These are phyloP conservation scores for Heliconius eleuchia DNA, from an alignment of 1,140 invertebrate genomes.

Conservation along the genomic window DNA sequence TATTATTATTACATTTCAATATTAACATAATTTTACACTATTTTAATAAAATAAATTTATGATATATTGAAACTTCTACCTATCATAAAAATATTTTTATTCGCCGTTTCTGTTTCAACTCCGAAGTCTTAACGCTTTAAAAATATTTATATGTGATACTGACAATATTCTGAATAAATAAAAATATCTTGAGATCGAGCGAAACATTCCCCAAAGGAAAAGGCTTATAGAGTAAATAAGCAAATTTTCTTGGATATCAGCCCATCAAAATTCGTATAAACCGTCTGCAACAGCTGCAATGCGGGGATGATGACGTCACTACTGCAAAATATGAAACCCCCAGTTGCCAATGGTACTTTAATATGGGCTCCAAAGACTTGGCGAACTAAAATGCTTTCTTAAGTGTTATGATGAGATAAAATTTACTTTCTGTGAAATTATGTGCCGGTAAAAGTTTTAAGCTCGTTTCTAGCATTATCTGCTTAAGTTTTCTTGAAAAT, in stretches of 20 bases:
- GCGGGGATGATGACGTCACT: slow-evolving; percentile 44
- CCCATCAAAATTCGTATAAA: slow-evolving; percentile 50
- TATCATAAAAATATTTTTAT: neutral
- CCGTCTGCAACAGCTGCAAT: slow-evolving; percentile 50
- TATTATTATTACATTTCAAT: neutral
- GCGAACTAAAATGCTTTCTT: slow-evolving; percentile 32
- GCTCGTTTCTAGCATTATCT: neutral
- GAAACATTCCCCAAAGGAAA: slow-evolving; percentile 42
- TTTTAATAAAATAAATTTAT: neutral
- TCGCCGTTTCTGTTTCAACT: neutral
- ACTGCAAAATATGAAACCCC: slow-evolving; percentile 45
- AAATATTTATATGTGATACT: neutral
- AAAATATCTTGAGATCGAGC: slow-evolving; percentile 32
- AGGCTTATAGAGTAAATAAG: slow-evolving; percentile 44
- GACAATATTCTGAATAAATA: slow-evolving; percentile 13
- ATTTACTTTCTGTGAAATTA: slow-evolving; percentile 30
- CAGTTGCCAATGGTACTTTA: slow-evolving; percentile 35
- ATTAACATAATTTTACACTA: neutral
- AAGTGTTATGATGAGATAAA: slow-evolving; percentile 30
- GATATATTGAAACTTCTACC: neutral
- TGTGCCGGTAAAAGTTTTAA: slow-evolving; percentile 22
- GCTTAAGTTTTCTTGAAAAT: neutral
- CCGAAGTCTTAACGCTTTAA: neutral
- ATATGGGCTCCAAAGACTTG: slow-evolving; percentile 36
- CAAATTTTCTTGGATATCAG: slow-evolving; percentile 50